Evolutionary conservation across 1,140 invertebrate species (phyloP).

Genomic region (Aphelinus atriplicis): DNA sequence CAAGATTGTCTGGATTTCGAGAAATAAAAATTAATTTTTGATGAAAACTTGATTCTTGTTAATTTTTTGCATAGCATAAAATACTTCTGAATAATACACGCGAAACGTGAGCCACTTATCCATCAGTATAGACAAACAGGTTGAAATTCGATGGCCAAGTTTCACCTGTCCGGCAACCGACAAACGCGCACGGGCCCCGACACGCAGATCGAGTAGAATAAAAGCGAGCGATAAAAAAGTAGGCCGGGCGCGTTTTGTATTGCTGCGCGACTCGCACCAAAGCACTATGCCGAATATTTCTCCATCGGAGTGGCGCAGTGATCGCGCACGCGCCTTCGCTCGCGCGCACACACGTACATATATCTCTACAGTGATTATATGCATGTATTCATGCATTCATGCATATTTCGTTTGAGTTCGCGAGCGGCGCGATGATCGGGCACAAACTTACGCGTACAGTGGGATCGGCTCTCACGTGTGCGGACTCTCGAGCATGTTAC

Average conservation of each 20-base stretch:
- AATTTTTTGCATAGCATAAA: too few relatives aligned
- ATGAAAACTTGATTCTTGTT: too few relatives aligned
- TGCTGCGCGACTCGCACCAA: slow-evolving; percentile 1
- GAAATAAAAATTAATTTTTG: too few relatives aligned
- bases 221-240: background rate
- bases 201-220: too few relatives aligned
- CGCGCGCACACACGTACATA: background rate
- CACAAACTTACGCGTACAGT: background rate
- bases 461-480: slow-evolving; percentile 5
- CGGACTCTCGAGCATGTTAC: background rate
- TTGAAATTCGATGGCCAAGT: too few relatives aligned
- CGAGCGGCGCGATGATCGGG: slow-evolving; percentile 3
- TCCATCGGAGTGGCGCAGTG: background rate
- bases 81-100: too few relatives aligned
- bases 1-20: too few relatives aligned
- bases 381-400: slow-evolving; percentile 10
- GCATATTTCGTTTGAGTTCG: slow-evolving; percentile 16
- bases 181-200: too few relatives aligned
- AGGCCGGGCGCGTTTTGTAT: slow-evolving; percentile 1
- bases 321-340: background rate
- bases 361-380: background rate
- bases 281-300: background rate
- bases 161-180: too few relatives aligned
- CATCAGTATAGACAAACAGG: too few relatives aligned
- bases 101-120: too few relatives aligned